phyloP scores from a whole-genome alignment of 2,797 vertebrate genomes.

The Luscinia megarhynchos region DNA sequence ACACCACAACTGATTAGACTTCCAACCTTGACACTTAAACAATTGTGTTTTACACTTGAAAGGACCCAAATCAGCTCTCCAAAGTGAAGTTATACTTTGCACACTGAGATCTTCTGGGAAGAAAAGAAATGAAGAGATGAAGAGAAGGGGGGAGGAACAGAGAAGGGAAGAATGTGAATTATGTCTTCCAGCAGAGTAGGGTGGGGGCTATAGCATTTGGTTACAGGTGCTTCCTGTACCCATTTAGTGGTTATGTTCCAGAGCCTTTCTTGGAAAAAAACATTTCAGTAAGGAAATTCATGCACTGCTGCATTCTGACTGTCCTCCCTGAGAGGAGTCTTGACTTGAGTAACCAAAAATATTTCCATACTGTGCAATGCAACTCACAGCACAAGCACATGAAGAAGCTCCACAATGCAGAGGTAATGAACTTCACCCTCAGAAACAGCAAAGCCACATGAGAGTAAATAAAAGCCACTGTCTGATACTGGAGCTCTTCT shows the following conservation, averaged over 20 bases:
- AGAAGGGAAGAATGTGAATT: background rate
- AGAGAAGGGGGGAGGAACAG: background rate
- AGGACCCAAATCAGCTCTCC: background rate
- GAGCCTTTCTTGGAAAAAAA: background rate
- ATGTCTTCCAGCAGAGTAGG: rapidly evolving
- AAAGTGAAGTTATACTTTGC: background rate
- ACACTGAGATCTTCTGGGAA: background rate
- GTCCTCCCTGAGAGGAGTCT: background rate
- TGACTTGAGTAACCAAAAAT: background rate
- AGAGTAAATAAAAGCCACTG: background rate
- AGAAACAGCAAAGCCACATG: background rate
- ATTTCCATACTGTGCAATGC: background rate
- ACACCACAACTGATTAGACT: too few species aligned
- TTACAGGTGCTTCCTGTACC: background rate
- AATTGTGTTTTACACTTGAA: background rate
- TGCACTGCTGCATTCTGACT: background rate
- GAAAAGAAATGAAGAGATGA: background rate
- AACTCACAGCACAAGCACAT: background rate
- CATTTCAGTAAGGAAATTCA: background rate
- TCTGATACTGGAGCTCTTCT: background rate
- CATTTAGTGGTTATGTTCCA: background rate
- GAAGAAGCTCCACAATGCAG: background rate
- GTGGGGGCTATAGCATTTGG: background rate
- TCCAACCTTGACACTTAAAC: background rate
- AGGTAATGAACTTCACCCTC: background rate